phyloP scores from a whole-genome alignment of 2,113 vertebrate genomes.

The Porphyrio hochstetteri region DNA sequence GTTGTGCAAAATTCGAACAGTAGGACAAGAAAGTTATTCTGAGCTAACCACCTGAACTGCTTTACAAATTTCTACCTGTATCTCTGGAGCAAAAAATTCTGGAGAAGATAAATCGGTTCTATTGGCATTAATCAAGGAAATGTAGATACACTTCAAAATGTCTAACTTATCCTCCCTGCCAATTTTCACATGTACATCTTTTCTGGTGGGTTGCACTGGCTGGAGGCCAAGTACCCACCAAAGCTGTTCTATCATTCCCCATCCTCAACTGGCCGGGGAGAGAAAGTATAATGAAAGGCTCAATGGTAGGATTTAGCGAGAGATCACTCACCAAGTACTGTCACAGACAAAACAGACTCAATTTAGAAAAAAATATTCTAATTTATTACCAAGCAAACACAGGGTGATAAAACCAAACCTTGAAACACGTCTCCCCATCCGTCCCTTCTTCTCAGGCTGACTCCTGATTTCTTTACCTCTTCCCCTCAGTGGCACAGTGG shows the following conservation, averaged over 20 bases:
- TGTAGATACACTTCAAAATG: background rate
- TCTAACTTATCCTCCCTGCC: background rate
- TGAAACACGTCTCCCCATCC: background rate
- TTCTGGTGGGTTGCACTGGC: too few species aligned
- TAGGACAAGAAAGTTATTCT: background rate
- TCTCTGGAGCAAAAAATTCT: background rate
- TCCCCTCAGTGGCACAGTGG: fast-evolving
- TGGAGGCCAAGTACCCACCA: background rate
- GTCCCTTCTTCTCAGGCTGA: too few species aligned
- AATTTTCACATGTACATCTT: background rate
- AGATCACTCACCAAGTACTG: background rate
- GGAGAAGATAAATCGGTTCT: background rate
- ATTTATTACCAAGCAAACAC: background rate
- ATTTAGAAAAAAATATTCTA: background rate
- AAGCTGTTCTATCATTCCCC: background rate
- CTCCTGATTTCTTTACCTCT: too few species aligned
- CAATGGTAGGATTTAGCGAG: fast-evolving
- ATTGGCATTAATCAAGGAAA: background rate
- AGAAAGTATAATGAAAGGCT: background rate
- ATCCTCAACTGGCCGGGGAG: background rate
- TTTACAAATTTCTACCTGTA: background rate
- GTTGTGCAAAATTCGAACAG: background rate
- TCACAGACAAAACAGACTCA: background rate
- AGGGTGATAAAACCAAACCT: background rate
- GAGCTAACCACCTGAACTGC: background rate